phyloP scores from a whole-genome alignment of 2,888 invertebrate species.

The Syritta pipiens region DNA sequence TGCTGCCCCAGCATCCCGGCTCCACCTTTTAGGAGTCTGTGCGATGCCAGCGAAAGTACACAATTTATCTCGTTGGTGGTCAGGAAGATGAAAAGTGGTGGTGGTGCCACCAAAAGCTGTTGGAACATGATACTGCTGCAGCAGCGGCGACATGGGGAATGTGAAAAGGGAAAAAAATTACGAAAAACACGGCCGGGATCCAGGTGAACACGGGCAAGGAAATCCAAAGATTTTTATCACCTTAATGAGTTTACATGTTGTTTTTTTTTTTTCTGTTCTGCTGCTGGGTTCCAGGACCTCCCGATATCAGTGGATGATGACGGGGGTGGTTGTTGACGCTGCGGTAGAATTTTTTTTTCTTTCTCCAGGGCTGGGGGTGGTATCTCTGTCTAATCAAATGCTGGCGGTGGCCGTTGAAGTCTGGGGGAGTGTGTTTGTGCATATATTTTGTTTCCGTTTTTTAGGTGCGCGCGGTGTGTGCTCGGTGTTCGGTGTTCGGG shows the following conservation, averaged over 20 bases:
- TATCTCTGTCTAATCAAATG: constrained; percentile 28
- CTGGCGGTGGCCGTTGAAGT: constrained; percentile 1
- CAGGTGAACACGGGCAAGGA: constrained; percentile 54
- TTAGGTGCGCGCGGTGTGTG: not conserved
- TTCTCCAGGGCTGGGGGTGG: constrained; percentile 4
- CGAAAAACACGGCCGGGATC: not conserved
- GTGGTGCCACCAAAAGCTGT: constrained; percentile 50
- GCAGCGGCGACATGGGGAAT: constrained; percentile 28
- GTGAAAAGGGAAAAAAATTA: constrained; percentile 15
- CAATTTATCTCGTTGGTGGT: constrained; percentile 57
- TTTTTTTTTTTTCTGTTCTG: constrained; percentile 1
- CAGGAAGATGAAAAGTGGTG: constrained; percentile 64
- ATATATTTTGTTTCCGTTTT: not conserved
- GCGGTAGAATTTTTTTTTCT: constrained; percentile 35
- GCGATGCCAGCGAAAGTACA: constrained; percentile 45
- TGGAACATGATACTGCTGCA: constrained; percentile 44
- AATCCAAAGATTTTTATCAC: constrained; percentile 68
- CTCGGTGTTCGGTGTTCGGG: not conserved
- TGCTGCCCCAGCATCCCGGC: constrained; percentile 14
- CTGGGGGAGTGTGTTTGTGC: not conserved
- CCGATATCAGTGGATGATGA: not conserved
- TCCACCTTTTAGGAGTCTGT: constrained; percentile 10
- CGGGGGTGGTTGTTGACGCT: constrained; percentile 35
- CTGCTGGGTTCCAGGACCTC: not conserved
- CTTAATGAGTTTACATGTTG: constrained; percentile 68